These are phyloP conservation scores for Palythoa grandis DNA, from an alignment of 92 coral and sea anemone species.

Conservation along the genomic window DNA sequence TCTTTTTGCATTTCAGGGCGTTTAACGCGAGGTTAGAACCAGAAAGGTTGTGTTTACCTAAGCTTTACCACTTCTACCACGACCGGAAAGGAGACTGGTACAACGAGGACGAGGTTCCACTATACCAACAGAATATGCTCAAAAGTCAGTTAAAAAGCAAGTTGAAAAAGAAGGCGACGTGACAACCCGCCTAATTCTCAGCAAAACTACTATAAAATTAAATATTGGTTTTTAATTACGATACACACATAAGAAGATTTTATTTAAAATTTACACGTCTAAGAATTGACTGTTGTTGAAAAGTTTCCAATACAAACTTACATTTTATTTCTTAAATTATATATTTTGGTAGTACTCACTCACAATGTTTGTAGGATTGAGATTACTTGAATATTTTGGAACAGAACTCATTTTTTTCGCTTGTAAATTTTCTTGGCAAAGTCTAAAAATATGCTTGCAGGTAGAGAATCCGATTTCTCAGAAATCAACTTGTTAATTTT, in stretches of 20 bases:
- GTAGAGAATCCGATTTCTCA: slow-evolving; percentile 73
- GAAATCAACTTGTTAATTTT: slow-evolving; percentile 70
- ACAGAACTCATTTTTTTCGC: slow-evolving; percentile 68
- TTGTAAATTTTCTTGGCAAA: slow-evolving; percentile 90
- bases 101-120: slow-evolving; percentile 34
- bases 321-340: too few species aligned
- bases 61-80: slow-evolving; percentile 36
- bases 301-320: too few species aligned
- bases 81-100: slow-evolving; percentile 48
- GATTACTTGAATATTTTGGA: neutral
- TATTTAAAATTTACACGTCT: too few species aligned
- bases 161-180: neutral
- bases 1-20: neutral
- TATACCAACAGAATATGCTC: slow-evolving; percentile 18
- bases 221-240: neutral
- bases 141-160: neutral
- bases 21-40: slow-evolving; percentile 25
- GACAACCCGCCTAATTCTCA: neutral
- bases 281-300: too few species aligned
- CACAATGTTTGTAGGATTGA: too few species aligned
- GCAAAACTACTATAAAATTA: too few species aligned
- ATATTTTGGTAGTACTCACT: too few species aligned
- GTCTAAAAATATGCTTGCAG: slow-evolving; percentile 81
- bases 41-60: slow-evolving; percentile 27
- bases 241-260: too few species aligned